Percentiles rank a stretch among this genome's conserved stretches.
phyloP scores from a whole-genome alignment of 37 sponge, comb jelly and placozoan species.

The Ephydatia muelleri region DNA sequence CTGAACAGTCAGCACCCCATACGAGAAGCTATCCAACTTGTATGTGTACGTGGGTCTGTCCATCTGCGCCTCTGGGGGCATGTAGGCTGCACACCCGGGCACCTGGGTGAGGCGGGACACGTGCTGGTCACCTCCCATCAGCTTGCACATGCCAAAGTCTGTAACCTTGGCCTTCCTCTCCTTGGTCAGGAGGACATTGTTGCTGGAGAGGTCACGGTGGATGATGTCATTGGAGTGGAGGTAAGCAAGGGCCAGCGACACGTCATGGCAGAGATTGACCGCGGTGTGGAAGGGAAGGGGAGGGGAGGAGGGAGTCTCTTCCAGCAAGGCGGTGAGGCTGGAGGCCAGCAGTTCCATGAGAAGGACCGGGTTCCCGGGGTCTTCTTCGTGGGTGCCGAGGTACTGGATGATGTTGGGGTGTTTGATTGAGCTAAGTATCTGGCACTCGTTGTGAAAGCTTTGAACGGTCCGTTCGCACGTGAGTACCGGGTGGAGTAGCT shows the following conservation, averaged over 20 bases:
- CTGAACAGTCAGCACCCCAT: conserved; percentile 38
- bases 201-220: conserved; percentile 31
- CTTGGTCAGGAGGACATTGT: conserved; percentile 16
- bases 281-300: conserved; percentile 7
- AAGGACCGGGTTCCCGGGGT: conserved; percentile 9
- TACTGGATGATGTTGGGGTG: conserved; percentile 49
- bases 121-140: neutral
- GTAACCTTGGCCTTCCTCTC: conserved; percentile 18
- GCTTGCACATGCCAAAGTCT: conserved; percentile 35
- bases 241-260: conserved; percentile 21
- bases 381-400: conserved; percentile 9
- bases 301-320: neutral
- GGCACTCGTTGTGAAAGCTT: conserved; percentile 25
- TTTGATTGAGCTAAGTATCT: conserved; percentile 6
- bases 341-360: conserved; percentile 38
- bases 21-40: conserved; percentile 48
- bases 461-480: neutral
- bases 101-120: conserved; percentile 21
- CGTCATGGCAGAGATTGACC: conserved; percentile 7
- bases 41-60: conserved; percentile 8
- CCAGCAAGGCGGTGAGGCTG: conserved; percentile 13
- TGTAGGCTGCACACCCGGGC: conserved; percentile 43
- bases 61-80: conserved; percentile 55
- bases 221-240: conserved; percentile 22
- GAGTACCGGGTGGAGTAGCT: neutral